Conservation (phyloP, 1,140 invertebrate genomes). For the Carposina sasakii region DNA sequence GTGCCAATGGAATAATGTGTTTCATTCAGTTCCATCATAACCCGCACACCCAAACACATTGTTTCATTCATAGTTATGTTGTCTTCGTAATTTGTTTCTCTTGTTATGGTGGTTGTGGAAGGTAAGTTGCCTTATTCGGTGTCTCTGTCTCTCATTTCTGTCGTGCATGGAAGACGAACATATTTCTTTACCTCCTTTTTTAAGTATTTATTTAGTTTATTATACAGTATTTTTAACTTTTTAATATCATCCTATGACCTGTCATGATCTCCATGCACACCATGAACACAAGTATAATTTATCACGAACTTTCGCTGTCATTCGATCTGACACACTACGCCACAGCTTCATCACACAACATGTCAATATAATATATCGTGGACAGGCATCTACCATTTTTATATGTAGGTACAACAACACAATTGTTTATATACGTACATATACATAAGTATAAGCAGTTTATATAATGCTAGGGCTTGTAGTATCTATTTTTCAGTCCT, state of each 20-base stretch:
- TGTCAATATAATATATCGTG: slow-evolving; percentile 25
- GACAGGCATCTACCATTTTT: slow-evolving; percentile 27
- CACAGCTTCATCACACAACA: slow-evolving; percentile 36
- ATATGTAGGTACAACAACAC: slow-evolving; percentile 29
- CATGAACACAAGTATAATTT: slow-evolving; percentile 44
- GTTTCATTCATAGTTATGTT: slow-evolving; percentile 47
- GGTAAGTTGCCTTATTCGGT: slow-evolving; percentile 65
- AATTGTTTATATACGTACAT: slow-evolving; percentile 34
- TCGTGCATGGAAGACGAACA: slow-evolving; percentile 52
- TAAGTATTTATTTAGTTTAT: slow-evolving; percentile 33
- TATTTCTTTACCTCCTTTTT: slow-evolving; percentile 37
- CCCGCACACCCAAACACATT: slow-evolving; percentile 40
- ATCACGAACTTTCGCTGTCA: slow-evolving; percentile 27
- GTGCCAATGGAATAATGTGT: slow-evolving; percentile 55
- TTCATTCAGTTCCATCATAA: slow-evolving; percentile 15
- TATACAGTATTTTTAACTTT: slow-evolving; percentile 40
- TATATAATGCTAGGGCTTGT: slow-evolving; percentile 44
- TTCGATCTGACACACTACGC: slow-evolving; percentile 22
- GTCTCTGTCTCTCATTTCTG: slow-evolving; percentile 49
- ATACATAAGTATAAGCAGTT: slow-evolving; percentile 21
- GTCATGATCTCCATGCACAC: slow-evolving; percentile 61
- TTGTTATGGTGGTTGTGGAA: slow-evolving; percentile 40
- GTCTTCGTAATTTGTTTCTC: slow-evolving; percentile 39
- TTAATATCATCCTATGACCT: slow-evolving; percentile 44
- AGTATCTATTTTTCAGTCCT: slow-evolving; percentile 38